These are phyloP conservation scores for Hesperophylax magnus DNA, from an alignment of 1,140 invertebrate genomes.

Conservation along the genomic window DNA sequence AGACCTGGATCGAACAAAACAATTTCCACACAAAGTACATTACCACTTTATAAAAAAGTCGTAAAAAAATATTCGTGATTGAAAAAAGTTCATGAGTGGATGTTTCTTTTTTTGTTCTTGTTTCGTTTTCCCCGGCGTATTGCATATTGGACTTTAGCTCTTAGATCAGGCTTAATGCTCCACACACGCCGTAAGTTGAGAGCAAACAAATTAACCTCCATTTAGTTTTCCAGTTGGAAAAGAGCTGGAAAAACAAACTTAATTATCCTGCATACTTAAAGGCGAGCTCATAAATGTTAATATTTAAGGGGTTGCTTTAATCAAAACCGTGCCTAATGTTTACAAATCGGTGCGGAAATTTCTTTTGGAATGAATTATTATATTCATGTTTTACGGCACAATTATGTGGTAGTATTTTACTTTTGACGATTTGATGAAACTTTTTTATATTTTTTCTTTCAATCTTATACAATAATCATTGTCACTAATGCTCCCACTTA, in stretches of 20 bases:
- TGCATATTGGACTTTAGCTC: background rate
- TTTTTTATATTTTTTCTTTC: no score
- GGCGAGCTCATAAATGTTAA: slow-evolving; percentile 30
- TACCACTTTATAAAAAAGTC: background rate
- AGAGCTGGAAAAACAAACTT: slow-evolving; percentile 35
- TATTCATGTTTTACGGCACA: no score
- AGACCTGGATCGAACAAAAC: background rate
- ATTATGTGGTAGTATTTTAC: no score
- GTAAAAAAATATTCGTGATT: background rate
- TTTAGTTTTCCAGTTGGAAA: slow-evolving; percentile 38
- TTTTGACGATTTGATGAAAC: no score
- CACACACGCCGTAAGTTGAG: slow-evolving; percentile 31
- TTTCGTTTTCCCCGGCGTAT: background rate
- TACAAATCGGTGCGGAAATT: no score
- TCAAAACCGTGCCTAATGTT: background rate
- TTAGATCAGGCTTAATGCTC: slow-evolving; percentile 40
- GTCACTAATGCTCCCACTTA: no score
- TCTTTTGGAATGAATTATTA: no score
- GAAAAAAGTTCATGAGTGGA: background rate
- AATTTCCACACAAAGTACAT: background rate
- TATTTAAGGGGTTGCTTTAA: slow-evolving; percentile 10
- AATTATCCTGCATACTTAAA: slow-evolving; percentile 44
- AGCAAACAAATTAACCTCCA: slow-evolving; percentile 43
- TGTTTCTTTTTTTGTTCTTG: background rate
- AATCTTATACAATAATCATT: no score